These are phyloP conservation scores for Halocynthia roretzi DNA, from an alignment of 23 tunicate species.

Conservation along the genomic window DNA sequence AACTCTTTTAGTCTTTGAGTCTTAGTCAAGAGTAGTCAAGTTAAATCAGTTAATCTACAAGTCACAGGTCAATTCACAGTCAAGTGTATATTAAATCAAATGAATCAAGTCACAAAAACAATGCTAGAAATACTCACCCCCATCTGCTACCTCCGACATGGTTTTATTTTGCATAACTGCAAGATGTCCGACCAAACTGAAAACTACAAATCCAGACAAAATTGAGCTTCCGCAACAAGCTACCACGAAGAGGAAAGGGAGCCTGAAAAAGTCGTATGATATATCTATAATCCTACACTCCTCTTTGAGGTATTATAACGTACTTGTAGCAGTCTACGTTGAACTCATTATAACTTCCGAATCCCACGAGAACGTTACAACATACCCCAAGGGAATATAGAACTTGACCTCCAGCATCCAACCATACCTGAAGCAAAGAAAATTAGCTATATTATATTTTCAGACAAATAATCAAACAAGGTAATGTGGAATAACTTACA, in stretches of 20 bases:
- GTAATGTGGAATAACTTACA: neutral
- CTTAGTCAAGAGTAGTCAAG: too few relatives aligned
- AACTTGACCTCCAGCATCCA: conserved; percentile 85
- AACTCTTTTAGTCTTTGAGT: too few relatives aligned
- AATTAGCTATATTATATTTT: neutral
- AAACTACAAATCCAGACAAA: conserved; percentile 53
- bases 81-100: too few relatives aligned
- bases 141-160: conserved; percentile 45
- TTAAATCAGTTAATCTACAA: too few relatives aligned
- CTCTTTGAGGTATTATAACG: neutral
- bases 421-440: conserved; percentile 46
- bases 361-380: conserved; percentile 51
- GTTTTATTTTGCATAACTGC: conserved; percentile 44
- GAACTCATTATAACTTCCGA: conserved; percentile 73
- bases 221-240: conserved; percentile 67
- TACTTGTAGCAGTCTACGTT: conserved; percentile 79
- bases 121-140: conserved; percentile 19
- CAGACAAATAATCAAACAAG: neutral
- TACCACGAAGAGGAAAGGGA: conserved; percentile 34
- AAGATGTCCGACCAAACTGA: conserved; percentile 64
- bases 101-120: too few relatives aligned
- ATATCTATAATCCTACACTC: too few relatives aligned
- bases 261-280: conserved; percentile 7
- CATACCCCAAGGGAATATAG: conserved; percentile 79
- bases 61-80: too few relatives aligned